Conservation (phyloP, 1,140 invertebrate species). For the Oncopodura yosiiana region DNA sequence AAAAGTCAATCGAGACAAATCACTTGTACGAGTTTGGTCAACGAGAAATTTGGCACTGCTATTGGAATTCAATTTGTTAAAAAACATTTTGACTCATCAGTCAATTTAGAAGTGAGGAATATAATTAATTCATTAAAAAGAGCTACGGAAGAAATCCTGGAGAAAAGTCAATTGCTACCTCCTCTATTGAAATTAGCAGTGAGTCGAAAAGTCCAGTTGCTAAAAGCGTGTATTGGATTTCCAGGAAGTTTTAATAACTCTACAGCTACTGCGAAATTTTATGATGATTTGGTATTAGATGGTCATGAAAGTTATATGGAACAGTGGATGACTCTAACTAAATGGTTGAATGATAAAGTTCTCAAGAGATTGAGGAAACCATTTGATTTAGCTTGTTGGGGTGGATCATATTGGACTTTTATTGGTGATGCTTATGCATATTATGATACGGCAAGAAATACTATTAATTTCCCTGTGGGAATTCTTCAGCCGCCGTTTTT, state of each 20-base stretch:
- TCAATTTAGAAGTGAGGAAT: conserved; percentile 12
- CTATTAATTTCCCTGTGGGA: conserved; percentile 60
- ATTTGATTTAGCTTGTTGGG: conserved; percentile 22
- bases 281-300: conserved; percentile 8
- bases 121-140: not conserved
- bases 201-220: not conserved
- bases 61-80: conserved; percentile 13
- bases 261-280: conserved; percentile 7
- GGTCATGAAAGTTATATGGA: conserved; percentile 2
- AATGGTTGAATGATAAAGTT: conserved; percentile 15
- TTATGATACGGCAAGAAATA: conserved; percentile 21
- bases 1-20: not conserved
- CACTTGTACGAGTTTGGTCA: conserved; percentile 14
- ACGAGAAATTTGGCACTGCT: conserved; percentile 12
- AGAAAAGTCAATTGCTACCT: not conserved
- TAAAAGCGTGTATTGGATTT: conserved; percentile 17
- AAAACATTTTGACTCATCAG: conserved; percentile 1
- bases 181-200: conserved; percentile 1
- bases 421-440: conserved; percentile 25
- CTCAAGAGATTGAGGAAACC: conserved; percentile 8
- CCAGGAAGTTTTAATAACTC: conserved; percentile 2
- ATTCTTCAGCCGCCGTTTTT: conserved; percentile 62
- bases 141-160: conserved; percentile 5
- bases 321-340: conserved; percentile 11
- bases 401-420: conserved; percentile 18